Percentiles rank a stretch among this genome's conserved stretches.
Evolutionary conservation across 2,888 invertebrate genomes (phyloP).

Genomic region (Girardia tigrina): DNA sequence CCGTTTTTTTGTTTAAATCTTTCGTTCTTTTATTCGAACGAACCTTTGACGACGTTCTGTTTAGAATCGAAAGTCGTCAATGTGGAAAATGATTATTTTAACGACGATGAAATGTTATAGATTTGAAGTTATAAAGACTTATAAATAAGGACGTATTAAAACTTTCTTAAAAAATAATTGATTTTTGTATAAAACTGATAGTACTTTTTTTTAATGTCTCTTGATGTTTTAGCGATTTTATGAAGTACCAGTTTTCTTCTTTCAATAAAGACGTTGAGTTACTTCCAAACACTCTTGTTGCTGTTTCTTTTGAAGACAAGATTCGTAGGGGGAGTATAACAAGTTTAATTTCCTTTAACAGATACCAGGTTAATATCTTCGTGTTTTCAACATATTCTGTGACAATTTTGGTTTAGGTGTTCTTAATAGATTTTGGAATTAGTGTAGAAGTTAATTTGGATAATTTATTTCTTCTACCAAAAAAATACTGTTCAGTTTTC

Average conservation of each 20-base stretch:
- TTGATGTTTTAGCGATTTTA: background rate
- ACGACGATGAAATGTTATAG: no score
- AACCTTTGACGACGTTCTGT: no score
- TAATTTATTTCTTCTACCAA: background rate
- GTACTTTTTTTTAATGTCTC: no score
- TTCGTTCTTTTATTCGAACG: no score
- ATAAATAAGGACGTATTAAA: no score
- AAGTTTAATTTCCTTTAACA: background rate
- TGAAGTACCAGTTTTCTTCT: background rate
- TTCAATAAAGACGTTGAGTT: background rate
- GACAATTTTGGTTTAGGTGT: background rate
- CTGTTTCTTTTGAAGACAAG: background rate
- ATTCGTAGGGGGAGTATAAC: slow-evolving; percentile 2
- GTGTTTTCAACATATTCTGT: background rate
- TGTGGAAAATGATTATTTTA: no score
- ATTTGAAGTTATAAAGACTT: no score
- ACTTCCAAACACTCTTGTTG: background rate
- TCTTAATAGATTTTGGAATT: background rate
- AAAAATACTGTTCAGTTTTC: background rate
- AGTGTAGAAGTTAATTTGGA: background rate
- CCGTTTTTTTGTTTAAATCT: no score
- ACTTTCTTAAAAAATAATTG: no score
- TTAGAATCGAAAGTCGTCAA: no score
- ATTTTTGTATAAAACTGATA: no score
- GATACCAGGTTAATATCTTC: background rate